phyloP scores from a whole-genome alignment of 2,797 vertebrate species.

The Sphenodon punctatus region DNA sequence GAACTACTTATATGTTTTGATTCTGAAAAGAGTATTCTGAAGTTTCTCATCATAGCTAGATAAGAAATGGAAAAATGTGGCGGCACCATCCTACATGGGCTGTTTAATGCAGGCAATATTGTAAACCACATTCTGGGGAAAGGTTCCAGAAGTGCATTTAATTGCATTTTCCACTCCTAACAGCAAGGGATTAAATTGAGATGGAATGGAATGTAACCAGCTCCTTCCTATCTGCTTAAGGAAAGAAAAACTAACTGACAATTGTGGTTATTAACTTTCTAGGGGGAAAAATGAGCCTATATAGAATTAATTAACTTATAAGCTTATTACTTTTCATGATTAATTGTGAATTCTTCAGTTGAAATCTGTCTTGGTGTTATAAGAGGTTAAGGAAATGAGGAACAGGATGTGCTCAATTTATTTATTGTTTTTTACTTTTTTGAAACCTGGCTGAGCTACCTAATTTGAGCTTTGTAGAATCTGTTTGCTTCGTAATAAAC shows the following conservation, averaged over 20 bases:
- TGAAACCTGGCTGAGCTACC: neutral
- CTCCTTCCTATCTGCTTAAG: slow-evolving; percentile 50
- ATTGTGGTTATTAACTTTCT: slow-evolving; percentile 34
- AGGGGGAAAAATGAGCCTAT: neutral
- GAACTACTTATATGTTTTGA: slow-evolving; percentile 30
- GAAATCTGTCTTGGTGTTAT: slow-evolving; percentile 10
- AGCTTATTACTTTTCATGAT: slow-evolving; percentile 33
- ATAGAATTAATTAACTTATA: slow-evolving; percentile 47
- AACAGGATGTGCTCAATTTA: neutral
- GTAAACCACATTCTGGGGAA: slow-evolving; percentile 69
- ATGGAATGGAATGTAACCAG: slow-evolving; percentile 68
- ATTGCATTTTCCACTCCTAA: slow-evolving; percentile 77
- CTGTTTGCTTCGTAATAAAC: neutral
- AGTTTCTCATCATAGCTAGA: slow-evolving; percentile 30
- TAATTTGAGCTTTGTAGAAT: neutral
- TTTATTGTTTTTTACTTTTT: slow-evolving; percentile 28
- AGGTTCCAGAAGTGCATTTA: slow-evolving; percentile 73
- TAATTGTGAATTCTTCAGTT: slow-evolving; percentile 30
- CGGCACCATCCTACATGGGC: slow-evolving; percentile 20
- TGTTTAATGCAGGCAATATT: slow-evolving; percentile 61
- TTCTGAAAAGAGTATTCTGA: slow-evolving; percentile 18
- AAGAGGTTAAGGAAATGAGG: slow-evolving; percentile 29
- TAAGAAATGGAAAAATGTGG: slow-evolving; percentile 23
- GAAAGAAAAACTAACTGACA: slow-evolving; percentile 37
- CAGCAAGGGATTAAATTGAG: slow-evolving; percentile 72